A percentile compares a stretch with the other conserved stretches of the same genome.
Conservation (phyloP, 2,113 vertebrate species). For the Solenodon paradoxus region DNA sequence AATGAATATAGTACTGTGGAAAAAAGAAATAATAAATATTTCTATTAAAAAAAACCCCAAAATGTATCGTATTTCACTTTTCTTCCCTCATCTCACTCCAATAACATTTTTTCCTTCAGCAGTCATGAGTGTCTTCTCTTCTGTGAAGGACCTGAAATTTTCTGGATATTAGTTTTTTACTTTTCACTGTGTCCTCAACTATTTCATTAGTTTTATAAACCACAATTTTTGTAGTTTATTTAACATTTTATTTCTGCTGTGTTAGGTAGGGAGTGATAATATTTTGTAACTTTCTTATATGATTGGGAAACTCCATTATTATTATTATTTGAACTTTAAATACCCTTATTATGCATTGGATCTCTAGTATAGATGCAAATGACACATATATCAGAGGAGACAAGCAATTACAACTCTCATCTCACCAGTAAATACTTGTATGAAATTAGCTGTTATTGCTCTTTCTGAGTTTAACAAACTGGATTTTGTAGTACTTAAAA, state of each 20-base stretch:
- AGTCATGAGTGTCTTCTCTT: not conserved
- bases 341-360: not conserved
- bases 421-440: not conserved
- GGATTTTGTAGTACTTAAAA: conserved; percentile 35
- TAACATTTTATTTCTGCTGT: not conserved
- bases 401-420: not conserved
- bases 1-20: too few relatives aligned
- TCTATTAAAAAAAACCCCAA: too few relatives aligned
- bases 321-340: not conserved
- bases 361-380: not conserved
- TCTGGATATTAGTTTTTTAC: not conserved
- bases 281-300: conserved; percentile 9
- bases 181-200: not conserved
- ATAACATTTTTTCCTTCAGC: not conserved
- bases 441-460: not conserved
- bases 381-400: not conserved
- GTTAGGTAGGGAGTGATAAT: not conserved
- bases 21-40: too few relatives aligned
- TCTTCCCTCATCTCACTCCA: not conserved
- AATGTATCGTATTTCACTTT: not conserved
- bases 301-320: not conserved
- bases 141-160: not conserved
- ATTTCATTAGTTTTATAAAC: not conserved
- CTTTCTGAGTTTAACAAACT: not conserved
- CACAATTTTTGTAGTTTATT: not conserved